Evolutionary conservation across 2,113 vertebrate species (phyloP).

Genomic region (Rhinoderma darwinii): DNA sequence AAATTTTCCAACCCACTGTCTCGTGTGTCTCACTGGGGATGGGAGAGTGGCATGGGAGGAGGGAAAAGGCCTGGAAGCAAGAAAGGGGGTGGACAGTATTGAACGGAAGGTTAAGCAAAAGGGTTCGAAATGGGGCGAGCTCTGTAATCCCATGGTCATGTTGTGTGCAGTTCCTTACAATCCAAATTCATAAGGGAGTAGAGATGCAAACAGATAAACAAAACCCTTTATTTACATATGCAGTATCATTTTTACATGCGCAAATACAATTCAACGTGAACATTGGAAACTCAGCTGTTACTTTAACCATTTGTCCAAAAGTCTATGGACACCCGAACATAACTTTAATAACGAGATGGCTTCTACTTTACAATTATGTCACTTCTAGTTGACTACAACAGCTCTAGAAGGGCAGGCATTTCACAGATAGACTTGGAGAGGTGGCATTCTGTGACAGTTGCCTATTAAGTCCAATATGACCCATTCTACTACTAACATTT

Average conservation of each 20-base stretch:
- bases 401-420: not conserved
- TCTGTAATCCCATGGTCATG: too few relatives aligned
- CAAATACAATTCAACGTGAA: not conserved
- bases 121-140: too few relatives aligned
- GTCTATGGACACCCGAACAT: not conserved
- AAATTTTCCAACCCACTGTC: too few relatives aligned
- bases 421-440: not conserved
- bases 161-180: too few relatives aligned
- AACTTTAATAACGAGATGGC: not conserved
- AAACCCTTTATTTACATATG: conserved; percentile 1
- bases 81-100: too few relatives aligned
- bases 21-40: too few relatives aligned
- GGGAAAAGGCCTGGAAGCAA: too few relatives aligned
- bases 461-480: not conserved
- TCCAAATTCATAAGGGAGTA: not conserved
- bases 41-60: too few relatives aligned
- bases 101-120: too few relatives aligned
- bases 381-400: not conserved
- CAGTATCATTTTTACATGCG: not conserved
- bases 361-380: not conserved
- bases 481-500: not conserved
- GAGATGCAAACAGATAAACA: not conserved
- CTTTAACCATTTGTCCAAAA: not conserved
- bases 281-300: not conserved
- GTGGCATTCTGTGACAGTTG: too few relatives aligned